These are phyloP conservation scores for Zonotrichia albicollis DNA, from an alignment of 2,797 vertebrate genomes.

Conservation along the genomic window DNA sequence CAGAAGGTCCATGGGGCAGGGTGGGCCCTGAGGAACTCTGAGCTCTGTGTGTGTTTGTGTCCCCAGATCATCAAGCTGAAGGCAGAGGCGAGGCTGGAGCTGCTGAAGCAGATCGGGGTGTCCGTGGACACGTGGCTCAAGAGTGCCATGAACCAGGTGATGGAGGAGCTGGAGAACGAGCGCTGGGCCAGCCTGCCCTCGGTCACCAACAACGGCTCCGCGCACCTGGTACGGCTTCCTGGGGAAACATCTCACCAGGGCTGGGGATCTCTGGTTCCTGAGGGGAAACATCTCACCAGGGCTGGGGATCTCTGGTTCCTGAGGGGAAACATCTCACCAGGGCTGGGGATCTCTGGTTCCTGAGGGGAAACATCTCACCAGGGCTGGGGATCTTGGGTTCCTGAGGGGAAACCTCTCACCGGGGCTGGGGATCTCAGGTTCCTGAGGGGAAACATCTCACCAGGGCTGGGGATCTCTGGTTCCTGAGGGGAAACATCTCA, in stretches of 20 bases:
- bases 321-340: too few relatives aligned
- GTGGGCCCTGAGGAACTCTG: neutral
- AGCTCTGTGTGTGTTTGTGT: neutral
- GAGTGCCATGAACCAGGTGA: constrained; percentile 98
- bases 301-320: accelerated
- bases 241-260: neutral
- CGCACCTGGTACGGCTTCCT: constrained; percentile 81
- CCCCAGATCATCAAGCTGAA: constrained; percentile 91
- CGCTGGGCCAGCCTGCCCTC: constrained; percentile 88
- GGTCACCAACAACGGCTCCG: constrained; percentile 89
- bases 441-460: too few relatives aligned
- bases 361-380: too few relatives aligned
- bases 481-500: too few relatives aligned
- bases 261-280: accelerated
- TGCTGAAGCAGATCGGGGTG: constrained; percentile 94
- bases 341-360: too few relatives aligned
- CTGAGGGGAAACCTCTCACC: too few relatives aligned
- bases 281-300: neutral
- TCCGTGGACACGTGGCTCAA: constrained; percentile 96
- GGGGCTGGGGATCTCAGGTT: too few relatives aligned
- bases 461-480: too few relatives aligned
- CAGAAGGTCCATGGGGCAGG: accelerated
- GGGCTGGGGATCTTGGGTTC: too few relatives aligned
- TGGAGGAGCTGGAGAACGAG: constrained; percentile 97
- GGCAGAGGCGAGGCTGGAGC: constrained; percentile 92